Evolutionary conservation across 1,140 invertebrate species (phyloP).

Genomic region (Dendrolimus kikuchii): DNA sequence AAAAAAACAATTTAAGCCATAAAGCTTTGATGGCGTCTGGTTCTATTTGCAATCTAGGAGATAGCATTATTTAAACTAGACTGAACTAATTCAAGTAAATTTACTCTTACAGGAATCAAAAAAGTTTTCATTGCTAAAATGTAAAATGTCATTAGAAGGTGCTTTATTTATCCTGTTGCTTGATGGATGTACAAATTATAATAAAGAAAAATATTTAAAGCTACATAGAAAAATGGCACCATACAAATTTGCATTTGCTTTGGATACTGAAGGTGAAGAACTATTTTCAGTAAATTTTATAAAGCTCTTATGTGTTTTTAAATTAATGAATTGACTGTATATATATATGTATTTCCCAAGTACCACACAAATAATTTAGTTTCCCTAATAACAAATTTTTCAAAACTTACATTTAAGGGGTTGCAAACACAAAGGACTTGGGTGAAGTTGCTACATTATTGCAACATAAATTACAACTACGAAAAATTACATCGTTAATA

Average conservation of each 20-base stretch:
- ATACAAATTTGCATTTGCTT: constrained; percentile 79
- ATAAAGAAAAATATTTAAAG: constrained; percentile 63
- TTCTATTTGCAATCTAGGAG: no score
- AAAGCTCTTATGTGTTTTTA: no score
- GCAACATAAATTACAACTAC: not conserved
- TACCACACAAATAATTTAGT: no score
- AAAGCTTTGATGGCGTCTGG: no score
- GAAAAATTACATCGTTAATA: not conserved
- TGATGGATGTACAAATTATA: constrained; percentile 65
- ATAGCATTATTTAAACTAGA: no score
- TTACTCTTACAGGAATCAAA: constrained; percentile 17
- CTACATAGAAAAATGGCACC: constrained; percentile 82
- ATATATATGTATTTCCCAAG: no score
- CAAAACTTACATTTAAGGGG: not conserved
- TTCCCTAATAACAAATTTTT: no score
- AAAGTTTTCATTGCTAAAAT: constrained; percentile 57
- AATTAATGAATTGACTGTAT: no score
- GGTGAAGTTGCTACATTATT: constrained; percentile 2
- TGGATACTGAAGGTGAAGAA: constrained; percentile 53
- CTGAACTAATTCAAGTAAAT: no score
- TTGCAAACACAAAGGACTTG: not conserved
- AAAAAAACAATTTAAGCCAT: no score
- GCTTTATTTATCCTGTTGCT: constrained; percentile 75
- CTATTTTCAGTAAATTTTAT: not conserved
- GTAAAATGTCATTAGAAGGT: constrained; percentile 73